Conservation (phyloP, 2,113 vertebrate genomes). For the Rissa tridactyla region DNA sequence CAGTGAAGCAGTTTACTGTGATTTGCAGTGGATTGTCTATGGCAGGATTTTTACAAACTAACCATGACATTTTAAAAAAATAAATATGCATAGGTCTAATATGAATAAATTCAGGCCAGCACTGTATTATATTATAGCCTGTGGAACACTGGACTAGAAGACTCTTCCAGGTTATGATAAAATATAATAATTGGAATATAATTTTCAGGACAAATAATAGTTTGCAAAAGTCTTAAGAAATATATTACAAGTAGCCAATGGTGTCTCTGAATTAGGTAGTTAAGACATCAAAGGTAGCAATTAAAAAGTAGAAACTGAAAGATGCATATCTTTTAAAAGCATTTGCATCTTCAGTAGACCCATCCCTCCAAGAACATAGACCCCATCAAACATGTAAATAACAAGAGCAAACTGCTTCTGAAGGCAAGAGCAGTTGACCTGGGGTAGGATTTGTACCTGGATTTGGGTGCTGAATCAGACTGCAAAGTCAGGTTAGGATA, state of each 20-base stretch:
- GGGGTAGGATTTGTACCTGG: not conserved
- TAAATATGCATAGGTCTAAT: not conserved
- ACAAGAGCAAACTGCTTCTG: not conserved
- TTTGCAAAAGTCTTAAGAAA: not conserved
- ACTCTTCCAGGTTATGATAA: not conserved
- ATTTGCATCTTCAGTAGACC: not conserved
- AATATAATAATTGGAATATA: not conserved
- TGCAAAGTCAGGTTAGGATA: not conserved
- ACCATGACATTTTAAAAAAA: accelerated
- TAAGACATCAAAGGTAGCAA: not conserved
- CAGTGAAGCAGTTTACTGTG: not conserved
- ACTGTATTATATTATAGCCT: not conserved
- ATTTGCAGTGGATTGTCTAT: not conserved
- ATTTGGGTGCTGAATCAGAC: not conserved
- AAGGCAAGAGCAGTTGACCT: not conserved
- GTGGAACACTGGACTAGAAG: not conserved
- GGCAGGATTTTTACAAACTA: not conserved
- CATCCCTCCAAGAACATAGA: not conserved
- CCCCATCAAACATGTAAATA: not conserved
- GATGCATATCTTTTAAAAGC: not conserved
- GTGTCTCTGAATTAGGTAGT: not conserved
- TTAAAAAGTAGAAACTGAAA: not conserved
- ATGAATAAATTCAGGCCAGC: not conserved
- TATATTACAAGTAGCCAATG: not conserved
- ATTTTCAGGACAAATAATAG: not conserved